These are phyloP conservation scores for Acanthis flammea DNA, from an alignment of 2,797 vertebrate genomes.

Conservation along the genomic window DNA sequence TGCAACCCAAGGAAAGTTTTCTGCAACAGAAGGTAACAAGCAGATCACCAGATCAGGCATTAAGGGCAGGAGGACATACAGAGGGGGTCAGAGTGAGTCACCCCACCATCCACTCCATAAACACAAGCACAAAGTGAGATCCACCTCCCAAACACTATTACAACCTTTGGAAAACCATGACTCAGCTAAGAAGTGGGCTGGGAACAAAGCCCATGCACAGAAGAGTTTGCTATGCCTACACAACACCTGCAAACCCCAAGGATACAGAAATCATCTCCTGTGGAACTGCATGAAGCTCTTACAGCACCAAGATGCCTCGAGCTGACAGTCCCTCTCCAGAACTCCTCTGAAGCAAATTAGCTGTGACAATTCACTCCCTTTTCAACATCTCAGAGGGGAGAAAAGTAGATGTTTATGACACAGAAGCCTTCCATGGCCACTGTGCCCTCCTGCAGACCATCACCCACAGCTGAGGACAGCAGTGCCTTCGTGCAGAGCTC, in stretches of 20 bases:
- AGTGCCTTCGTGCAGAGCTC: rapidly evolving
- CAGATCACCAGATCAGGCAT: background rate
- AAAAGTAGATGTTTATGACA: background rate
- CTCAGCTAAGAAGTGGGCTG: background rate
- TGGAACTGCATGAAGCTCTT: background rate
- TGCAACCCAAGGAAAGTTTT: background rate
- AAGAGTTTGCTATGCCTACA: background rate
- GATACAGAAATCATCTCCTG: background rate
- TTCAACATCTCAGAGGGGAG: background rate
- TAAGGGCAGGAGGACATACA: background rate
- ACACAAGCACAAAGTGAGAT: background rate
- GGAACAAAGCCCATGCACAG: background rate
- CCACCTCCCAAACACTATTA: background rate
- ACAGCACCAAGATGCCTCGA: rapidly evolving
- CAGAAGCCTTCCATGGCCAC: background rate
- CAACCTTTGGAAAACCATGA: background rate
- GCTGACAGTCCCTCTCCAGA: background rate
- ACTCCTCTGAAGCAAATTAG: background rate
- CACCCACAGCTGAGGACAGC: background rate
- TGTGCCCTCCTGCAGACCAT: background rate
- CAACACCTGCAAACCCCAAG: background rate
- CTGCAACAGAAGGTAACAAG: background rate
- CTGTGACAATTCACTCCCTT: background rate
- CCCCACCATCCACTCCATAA: background rate
- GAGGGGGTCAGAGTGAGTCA: background rate